Evolutionary conservation across 2,888 invertebrate species (phyloP).

Genomic region (Hipparchia sbordonii): DNA sequence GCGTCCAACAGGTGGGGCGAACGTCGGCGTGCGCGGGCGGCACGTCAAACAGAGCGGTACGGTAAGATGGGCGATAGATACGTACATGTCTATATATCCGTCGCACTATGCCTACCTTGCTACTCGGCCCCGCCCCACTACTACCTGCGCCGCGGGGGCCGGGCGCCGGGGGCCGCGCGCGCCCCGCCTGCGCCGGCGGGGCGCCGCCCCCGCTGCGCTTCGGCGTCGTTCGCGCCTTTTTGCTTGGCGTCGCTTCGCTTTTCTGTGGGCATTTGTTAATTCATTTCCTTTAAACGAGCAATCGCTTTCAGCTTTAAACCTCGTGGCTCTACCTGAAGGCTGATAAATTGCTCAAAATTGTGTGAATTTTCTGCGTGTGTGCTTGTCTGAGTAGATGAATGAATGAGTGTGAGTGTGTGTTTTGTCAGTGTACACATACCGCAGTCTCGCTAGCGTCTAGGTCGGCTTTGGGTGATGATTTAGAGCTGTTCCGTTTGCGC

Average conservation of each 20-base stretch:
- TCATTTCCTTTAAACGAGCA: not conserved
- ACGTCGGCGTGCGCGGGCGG: slow-evolving; percentile 12
- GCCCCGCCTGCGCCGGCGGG: slow-evolving; percentile 44
- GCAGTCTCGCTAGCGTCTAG: slow-evolving; percentile 33
- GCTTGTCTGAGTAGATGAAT: no score
- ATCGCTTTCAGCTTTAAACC: not conserved
- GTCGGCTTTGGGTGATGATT: slow-evolving; percentile 56
- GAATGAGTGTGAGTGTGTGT: no score
- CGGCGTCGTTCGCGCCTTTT: slow-evolving; percentile 66
- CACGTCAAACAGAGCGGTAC: slow-evolving; percentile 49
- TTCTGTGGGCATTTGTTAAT: slow-evolving; percentile 47
- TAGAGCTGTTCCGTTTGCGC: slow-evolving; percentile 68
- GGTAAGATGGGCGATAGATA: slow-evolving; percentile 74
- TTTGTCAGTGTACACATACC: slow-evolving; percentile 13
- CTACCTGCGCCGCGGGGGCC: slow-evolving; percentile 66
- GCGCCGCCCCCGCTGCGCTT: slow-evolving; percentile 71
- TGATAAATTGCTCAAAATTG: no score
- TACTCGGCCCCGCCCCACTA: slow-evolving; percentile 71
- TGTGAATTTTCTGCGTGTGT: no score
- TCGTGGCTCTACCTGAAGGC: no score
- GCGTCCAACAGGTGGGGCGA: not conserved
- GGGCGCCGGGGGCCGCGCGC: slow-evolving; percentile 38
- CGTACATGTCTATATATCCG: slow-evolving; percentile 84
- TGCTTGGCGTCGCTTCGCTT: slow-evolving; percentile 63
- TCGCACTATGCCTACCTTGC: slow-evolving; percentile 84